Evolutionary conservation across 2,113 vertebrate species (phyloP).

Genomic region (Myxocyprinus asiaticus): DNA sequence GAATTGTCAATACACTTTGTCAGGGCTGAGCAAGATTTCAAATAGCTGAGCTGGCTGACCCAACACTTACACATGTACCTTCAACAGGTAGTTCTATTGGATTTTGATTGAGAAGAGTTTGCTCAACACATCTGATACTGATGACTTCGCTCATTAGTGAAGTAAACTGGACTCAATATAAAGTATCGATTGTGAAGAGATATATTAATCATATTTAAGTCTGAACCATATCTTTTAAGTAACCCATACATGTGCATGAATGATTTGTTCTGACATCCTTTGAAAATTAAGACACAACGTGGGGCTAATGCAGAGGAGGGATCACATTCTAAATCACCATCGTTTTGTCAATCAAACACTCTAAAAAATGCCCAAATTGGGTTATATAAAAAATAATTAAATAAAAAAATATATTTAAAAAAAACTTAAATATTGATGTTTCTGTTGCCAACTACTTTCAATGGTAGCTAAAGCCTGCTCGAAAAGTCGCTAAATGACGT

Average conservation of each 20-base stretch:
- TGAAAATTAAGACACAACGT: slow-evolving; percentile 32
- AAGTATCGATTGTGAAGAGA: not conserved
- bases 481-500: too few relatives aligned
- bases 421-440: too few relatives aligned
- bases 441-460: too few relatives aligned
- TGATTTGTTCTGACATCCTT: slow-evolving; percentile 17
- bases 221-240: not conserved
- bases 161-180: not conserved
- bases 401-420: too few relatives aligned
- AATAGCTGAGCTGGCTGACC: not conserved
- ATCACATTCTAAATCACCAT: slow-evolving; percentile 21
- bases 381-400: not conserved
- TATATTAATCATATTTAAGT: slow-evolving; percentile 12
- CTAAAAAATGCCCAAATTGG: slow-evolving; percentile 6
- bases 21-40: not conserved
- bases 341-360: slow-evolving; percentile 17
- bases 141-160: not conserved
- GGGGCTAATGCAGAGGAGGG: slow-evolving; percentile 14
- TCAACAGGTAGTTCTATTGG: too few relatives aligned
- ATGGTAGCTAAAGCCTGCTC: too few relatives aligned
- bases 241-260: not conserved
- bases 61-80: too few relatives aligned
- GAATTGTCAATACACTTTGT: not conserved
- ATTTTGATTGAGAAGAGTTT: too few relatives aligned
- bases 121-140: not conserved